These are phyloP conservation scores for Pollenia angustigena DNA, from an alignment of 2,888 invertebrate genomes.

Conservation along the genomic window DNA sequence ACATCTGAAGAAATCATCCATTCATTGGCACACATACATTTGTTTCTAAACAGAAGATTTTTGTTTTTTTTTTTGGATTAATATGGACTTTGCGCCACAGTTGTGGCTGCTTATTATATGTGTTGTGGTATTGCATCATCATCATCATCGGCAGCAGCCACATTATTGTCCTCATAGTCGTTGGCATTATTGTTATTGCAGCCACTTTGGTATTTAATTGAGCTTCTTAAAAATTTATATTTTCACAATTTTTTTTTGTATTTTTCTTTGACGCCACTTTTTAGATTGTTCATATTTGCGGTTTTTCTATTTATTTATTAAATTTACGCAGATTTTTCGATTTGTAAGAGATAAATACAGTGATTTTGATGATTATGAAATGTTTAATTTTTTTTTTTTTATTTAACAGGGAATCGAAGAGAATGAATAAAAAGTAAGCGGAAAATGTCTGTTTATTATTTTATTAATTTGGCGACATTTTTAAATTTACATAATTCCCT, in stretches of 20 bases:
- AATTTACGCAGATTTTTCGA: slow-evolving; percentile 60
- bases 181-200: slow-evolving; percentile 44
- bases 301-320: slow-evolving; percentile 52
- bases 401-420: background rate
- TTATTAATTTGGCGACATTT: background rate
- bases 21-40: slow-evolving; percentile 44
- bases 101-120: slow-evolving; percentile 36
- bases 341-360: slow-evolving; percentile 39
- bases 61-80: background rate
- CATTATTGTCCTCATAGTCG: slow-evolving; percentile 17
- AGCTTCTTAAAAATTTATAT: slow-evolving; percentile 64
- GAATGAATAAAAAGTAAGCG: slow-evolving; percentile 35
- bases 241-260: slow-evolving; percentile 30
- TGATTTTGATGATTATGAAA: slow-evolving; percentile 62
- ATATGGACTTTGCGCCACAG: background rate
- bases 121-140: slow-evolving; percentile 28
- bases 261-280: slow-evolving; percentile 20
- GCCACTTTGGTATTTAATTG: slow-evolving; percentile 63
- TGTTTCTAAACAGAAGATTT: slow-evolving; percentile 19
- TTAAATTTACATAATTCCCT: too few relatives aligned
- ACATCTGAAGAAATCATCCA: slow-evolving; percentile 44
- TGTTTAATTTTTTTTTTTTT: slow-evolving; percentile 36
- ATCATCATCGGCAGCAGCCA: background rate
- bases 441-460: background rate
- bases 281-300: slow-evolving; percentile 49